Conservation (phyloP, 2,113 vertebrate species). For the Todiramphus chloris region DNA sequence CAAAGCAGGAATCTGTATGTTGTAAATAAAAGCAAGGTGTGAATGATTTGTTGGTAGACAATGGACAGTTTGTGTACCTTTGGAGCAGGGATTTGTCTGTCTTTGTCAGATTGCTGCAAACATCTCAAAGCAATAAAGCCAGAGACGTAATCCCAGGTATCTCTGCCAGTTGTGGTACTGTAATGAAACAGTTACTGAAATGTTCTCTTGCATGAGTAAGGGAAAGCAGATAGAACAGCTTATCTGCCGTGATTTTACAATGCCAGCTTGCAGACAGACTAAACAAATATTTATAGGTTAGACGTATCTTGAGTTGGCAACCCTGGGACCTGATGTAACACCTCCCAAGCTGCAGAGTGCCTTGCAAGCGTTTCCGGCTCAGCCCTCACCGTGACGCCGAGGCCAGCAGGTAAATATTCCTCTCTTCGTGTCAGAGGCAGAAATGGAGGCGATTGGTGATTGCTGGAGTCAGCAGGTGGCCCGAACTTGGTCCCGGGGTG, state of each 20-base stretch:
- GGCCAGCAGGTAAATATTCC: background rate
- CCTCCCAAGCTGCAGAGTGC: background rate
- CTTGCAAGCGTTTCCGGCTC: accelerated
- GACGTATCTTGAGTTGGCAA: background rate
- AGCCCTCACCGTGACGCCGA: background rate
- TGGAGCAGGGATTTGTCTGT: background rate
- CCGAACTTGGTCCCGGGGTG: accelerated
- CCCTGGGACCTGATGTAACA: accelerated
- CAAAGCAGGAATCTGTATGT: background rate
- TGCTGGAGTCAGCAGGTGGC: background rate
- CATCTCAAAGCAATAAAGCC: background rate
- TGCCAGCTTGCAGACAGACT: background rate
- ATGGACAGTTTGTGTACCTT: background rate
- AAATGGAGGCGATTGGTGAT: accelerated
- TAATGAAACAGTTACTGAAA: background rate
- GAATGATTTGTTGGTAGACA: accelerated
- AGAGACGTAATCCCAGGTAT: too few species aligned
- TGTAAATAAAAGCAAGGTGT: background rate
- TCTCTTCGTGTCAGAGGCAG: background rate
- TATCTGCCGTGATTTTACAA: background rate
- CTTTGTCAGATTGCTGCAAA: background rate
- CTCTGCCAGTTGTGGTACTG: background rate
- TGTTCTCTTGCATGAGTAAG: background rate
- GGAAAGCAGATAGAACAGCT: background rate
- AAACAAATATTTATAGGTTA: background rate